Evolutionary conservation across 2,888 invertebrate species (phyloP), one percentile per base, ranked within the genome.

Genomic region (Diloba caeruleocephala): DNA sequence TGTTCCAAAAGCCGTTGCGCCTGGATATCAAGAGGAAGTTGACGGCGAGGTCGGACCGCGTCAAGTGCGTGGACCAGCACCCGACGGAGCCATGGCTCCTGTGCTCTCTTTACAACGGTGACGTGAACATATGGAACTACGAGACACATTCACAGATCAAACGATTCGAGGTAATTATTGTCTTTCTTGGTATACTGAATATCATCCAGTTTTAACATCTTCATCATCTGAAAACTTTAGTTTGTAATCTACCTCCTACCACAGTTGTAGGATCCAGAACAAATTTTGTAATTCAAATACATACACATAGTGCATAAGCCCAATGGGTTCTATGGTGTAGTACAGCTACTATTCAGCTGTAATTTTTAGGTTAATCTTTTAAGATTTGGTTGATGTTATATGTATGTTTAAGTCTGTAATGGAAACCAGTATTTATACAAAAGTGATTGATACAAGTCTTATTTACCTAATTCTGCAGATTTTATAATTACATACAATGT

Each of bases 41-140:
- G 86, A 98, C 99, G 48, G 99, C 99, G 44, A 96, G 99, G 70
- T 99, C 99, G 6, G 99, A 99, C 91, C 96, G 99, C 71, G 99
- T 99, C 41, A 99, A 99, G 94, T 98, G 98, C 87, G 98, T 99
- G 8, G 99, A 99, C 89, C 95, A 99, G 71, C 99, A 99, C 89
- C 99, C 99, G 0, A 95, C 97, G 29, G 99, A 99, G 87, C 99
- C 99, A 69, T 99, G 99, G 99, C 98, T 99, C 96, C 94, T 99
- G 43, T 99, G 98, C 77, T 98, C 99, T 28, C 94, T 99, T 23
- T 99, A 99, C 94, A 99, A 98, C 93, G 99, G 99, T 74, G 98
- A 99, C 93, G 98, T 99, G 76, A 99, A 99, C 94, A 98, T 99
- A 81, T 99, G 99, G 99, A 99, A 99, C 88, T 97, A 98, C 92